Evolutionary conservation across 1,140 invertebrate species (phyloP).

Genomic region (Scaptomyza montana): DNA sequence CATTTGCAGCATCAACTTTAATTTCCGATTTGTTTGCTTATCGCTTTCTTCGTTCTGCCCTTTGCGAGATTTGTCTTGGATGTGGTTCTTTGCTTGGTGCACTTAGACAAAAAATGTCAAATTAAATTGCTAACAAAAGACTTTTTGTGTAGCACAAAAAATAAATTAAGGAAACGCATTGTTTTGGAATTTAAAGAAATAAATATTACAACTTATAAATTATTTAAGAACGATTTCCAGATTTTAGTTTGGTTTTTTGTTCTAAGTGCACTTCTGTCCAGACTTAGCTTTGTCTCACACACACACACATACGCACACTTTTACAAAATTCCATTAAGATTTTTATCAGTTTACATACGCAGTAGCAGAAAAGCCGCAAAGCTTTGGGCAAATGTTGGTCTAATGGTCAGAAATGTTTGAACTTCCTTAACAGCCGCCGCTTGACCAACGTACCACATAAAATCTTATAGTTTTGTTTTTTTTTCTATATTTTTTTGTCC

Average conservation of each 20-base stretch:
- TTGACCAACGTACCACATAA: slow-evolving; percentile 62
- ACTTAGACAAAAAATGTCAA: background rate
- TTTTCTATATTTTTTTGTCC: slow-evolving; percentile 11
- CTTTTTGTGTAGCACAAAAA: too few relatives aligned
- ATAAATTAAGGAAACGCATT: too few relatives aligned
- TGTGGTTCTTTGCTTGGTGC: slow-evolving; percentile 49
- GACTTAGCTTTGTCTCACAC: slow-evolving; percentile 25
- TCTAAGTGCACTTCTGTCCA: slow-evolving; percentile 5
- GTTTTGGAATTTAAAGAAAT: too few relatives aligned
- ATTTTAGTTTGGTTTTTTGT: background rate
- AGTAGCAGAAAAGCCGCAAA: slow-evolving; percentile 36
- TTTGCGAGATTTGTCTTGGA: background rate
- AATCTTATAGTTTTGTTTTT: slow-evolving; percentile 71
- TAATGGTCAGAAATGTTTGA: slow-evolving; percentile 60
- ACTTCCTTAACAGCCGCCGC: slow-evolving; percentile 64
- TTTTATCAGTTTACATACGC: slow-evolving; percentile 75
- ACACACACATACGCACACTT: slow-evolving; percentile 15
- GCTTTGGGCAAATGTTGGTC: slow-evolving; percentile 34
- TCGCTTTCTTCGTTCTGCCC: slow-evolving; percentile 29
- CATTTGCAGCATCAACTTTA: slow-evolving; percentile 68
- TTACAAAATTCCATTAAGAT: slow-evolving; percentile 76
- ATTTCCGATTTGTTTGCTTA: slow-evolving; percentile 80
- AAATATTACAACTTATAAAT: too few relatives aligned
- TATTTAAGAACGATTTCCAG: too few relatives aligned
- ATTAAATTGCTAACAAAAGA: too few relatives aligned